phyloP scores from a whole-genome alignment of 2,797 vertebrate species.

The Siniperca undulata region DNA sequence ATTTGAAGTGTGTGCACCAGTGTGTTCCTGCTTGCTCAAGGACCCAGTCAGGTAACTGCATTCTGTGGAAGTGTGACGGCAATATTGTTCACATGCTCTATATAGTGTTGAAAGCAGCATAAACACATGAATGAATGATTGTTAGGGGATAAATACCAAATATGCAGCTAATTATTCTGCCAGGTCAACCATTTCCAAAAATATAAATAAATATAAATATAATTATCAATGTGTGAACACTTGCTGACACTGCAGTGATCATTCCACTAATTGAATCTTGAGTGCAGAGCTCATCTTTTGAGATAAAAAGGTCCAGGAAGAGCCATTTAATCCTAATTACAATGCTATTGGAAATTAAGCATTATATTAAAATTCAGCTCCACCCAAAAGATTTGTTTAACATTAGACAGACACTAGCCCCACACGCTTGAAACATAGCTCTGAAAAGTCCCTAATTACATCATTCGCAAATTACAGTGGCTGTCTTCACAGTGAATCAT shows the following conservation, averaged over 20 bases:
- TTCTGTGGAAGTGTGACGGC: constrained; percentile 44
- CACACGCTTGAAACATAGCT: constrained; percentile 2
- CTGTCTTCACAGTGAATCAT: background rate
- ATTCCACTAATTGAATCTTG: constrained; percentile 30
- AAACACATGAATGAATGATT: constrained; percentile 21
- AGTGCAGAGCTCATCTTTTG: constrained; percentile 37
- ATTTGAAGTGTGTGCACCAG: background rate
- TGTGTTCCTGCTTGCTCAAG: constrained; percentile 20
- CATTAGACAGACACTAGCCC: background rate
- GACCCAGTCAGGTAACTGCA: constrained; percentile 45
- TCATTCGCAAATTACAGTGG: background rate
- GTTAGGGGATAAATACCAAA: constrained; percentile 48
- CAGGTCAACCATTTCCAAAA: constrained; percentile 47
- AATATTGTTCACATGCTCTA: no score
- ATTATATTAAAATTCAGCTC: constrained; percentile 12
- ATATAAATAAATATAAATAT: background rate
- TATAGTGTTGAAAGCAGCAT: constrained; percentile 1
- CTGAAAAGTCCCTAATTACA: background rate
- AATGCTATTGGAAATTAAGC: constrained; percentile 23
- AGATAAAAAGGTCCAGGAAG: constrained; percentile 38
- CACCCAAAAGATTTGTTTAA: background rate
- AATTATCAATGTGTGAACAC: constrained; percentile 44
- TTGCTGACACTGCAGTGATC: constrained; percentile 49
- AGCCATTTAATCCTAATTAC: constrained; percentile 29
- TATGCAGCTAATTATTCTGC: constrained; percentile 53